Evolutionary conservation across 92 coral and sea anemone species (phyloP).

Genomic region (Epizoanthus illoricatus): DNA sequence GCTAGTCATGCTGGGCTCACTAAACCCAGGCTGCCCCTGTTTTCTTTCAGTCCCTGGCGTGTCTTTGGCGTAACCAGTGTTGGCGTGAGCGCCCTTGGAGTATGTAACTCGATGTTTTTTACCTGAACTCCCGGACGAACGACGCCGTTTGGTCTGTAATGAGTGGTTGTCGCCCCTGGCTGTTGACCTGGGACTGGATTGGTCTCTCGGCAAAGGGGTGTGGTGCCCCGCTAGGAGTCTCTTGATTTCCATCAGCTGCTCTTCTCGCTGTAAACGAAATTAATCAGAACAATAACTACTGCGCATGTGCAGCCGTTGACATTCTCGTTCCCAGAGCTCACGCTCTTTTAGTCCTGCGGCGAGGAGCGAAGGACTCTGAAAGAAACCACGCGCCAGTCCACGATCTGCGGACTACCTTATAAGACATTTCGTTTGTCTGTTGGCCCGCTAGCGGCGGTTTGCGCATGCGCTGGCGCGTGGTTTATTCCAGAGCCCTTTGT

Average conservation of each 20-base stretch:
- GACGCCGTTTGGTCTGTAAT: neutral
- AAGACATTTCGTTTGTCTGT: no score
- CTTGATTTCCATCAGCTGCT: conserved; percentile 69
- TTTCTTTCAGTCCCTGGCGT: neutral
- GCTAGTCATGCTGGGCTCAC: conserved; percentile 3
- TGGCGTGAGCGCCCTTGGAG: conserved; percentile 26
- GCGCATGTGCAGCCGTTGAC: no score
- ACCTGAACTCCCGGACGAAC: neutral
- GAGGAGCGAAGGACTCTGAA: no score
- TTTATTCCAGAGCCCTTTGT: no score
- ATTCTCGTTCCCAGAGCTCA: no score
- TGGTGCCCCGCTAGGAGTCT: conserved; percentile 43
- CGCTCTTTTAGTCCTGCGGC: no score
- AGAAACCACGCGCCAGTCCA: no score
- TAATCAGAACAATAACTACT: no score
- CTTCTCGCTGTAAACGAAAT: conserved; percentile 70
- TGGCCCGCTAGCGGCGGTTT: no score
- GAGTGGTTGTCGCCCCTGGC: neutral
- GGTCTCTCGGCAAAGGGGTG: conserved; percentile 8
- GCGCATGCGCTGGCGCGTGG: no score
- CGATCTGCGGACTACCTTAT: no score
- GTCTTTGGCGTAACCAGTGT: conserved; percentile 19
- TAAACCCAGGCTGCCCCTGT: neutral
- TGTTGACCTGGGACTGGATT: neutral
- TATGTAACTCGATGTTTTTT: neutral